Base-by-base conservation (phyloP, 2,113 vertebrate species). In the Rhinolophus sinicus region DNA sequence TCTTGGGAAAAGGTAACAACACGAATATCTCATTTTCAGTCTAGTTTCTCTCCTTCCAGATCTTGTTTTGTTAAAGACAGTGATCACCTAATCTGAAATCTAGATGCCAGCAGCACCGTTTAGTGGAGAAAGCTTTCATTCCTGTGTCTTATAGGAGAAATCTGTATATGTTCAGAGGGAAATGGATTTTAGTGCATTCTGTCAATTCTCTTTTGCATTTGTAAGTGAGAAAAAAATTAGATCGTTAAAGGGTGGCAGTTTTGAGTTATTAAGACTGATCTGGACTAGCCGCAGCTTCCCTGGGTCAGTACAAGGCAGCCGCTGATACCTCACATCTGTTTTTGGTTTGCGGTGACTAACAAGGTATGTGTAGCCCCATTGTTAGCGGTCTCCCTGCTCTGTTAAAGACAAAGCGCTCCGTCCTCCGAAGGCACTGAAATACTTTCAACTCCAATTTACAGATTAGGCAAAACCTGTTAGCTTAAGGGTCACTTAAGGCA, bases 311-410 rank as follows among this genome's bases (percentile, higher is more conserved):
- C 75, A 75, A 94, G 97, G 96, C 80, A 97, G 98, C 88, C 30
- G 69, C 90, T 70, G 96, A 94, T 72, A 93, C 11, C 88, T 54
- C 97, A 97, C 98, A 99, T 98, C 98, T 99, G 98, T 73, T 98
- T 98, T 95, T 97, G 97, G 96, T 99, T 98, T 97, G 76, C 92
- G 87, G 97, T 60, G 67, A 84, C 97, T 75, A 97, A 95, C 89
- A 90, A 96, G 88, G 96, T 85, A 3, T 0, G 92, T 88, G 47
- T 44, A 94, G 95, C 96, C 95, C 80, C 94, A 87, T 65, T 97
- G 97, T 97, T 90, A 93, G 93, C 13, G 78, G 76, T 0, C 2
- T 85, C 97, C 90, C 84, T 12, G 72, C 86, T 97, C 89, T 90
- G 90, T 94, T 95, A 88, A 96, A 92, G 95, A 97, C 95, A 96